Evolutionary conservation across 2,797 vertebrate species (phyloP).

Genomic region (Alosa sapidissima): DNA sequence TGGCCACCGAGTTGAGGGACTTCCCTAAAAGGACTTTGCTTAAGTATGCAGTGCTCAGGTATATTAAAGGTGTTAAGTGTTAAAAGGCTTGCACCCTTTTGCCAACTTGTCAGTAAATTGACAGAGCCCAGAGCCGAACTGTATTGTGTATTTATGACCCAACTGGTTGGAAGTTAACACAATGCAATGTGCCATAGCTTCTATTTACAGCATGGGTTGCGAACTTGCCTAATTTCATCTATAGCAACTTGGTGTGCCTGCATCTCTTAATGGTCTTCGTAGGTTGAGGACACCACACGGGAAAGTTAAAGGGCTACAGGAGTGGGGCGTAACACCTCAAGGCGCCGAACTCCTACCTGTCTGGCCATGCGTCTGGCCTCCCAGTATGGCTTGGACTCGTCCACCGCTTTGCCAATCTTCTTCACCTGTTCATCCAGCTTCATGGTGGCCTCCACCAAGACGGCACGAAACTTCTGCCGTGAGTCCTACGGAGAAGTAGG

Average conservation of each 20-base stretch:
- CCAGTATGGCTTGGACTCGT: conserved; percentile 98
- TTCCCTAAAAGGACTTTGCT: too few relatives aligned
- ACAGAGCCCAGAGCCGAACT: neutral
- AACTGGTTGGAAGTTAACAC: neutral
- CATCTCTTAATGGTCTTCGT: neutral
- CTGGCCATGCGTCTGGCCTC: conserved; percentile 89
- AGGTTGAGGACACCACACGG: neutral
- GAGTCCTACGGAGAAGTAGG: conserved; percentile 76
- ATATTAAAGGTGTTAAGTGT: neutral
- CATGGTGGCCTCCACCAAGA: conserved; percentile 89
- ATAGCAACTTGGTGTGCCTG: too few relatives aligned
- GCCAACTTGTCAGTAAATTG: neutral
- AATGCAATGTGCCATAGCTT: neutral
- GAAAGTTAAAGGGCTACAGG: neutral
- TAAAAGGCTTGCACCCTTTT: neutral
- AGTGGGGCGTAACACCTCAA: neutral
- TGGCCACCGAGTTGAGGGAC: too few relatives aligned
- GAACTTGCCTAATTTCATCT: too few relatives aligned
- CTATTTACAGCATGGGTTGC: neutral
- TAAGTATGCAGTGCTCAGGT: neutral
- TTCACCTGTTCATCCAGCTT: conserved; percentile 93
- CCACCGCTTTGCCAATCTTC: conserved; percentile 93
- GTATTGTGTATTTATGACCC: neutral
- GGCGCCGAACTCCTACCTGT: conserved; percentile 76
- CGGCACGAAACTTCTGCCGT: conserved; percentile 89